These are phyloP conservation scores for Gisinianus flammeolus DNA, from an alignment of 2,888 invertebrate species.

Conservation along the genomic window DNA sequence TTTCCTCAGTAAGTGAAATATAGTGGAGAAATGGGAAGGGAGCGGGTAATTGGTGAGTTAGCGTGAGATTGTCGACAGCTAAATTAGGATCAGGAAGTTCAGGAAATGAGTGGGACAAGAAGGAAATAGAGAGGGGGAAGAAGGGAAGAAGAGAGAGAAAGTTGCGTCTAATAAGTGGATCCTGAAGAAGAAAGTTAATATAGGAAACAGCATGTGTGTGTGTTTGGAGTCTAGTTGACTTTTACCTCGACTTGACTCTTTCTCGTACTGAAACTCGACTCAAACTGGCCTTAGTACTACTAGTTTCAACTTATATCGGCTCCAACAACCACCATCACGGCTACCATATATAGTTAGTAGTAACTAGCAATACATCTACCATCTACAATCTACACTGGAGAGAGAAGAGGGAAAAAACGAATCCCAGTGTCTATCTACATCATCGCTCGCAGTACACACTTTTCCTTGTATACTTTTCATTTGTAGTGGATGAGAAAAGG, in stretches of 20 bases:
- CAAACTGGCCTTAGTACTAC: too few species aligned
- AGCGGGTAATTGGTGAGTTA: slow-evolving; percentile 33
- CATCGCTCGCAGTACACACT: too few species aligned
- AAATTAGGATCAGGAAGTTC: slow-evolving; percentile 41
- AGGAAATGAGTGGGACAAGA: slow-evolving; percentile 36
- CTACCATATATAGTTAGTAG: too few species aligned
- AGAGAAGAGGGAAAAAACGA: not conserved
- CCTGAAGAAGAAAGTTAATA: slow-evolving; percentile 32
- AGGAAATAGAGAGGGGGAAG: not conserved
- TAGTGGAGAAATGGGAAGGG: not conserved
- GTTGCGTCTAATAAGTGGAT: slow-evolving; percentile 25
- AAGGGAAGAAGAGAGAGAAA: slow-evolving; percentile 11
- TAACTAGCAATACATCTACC: too few species aligned
- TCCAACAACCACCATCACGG: too few species aligned
- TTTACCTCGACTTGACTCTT: slow-evolving; percentile 12
- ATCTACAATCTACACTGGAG: not conserved
- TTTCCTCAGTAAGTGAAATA: slow-evolving; percentile 18
- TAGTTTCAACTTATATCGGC: slow-evolving; percentile 16
- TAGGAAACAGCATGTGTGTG: slow-evolving; percentile 13
- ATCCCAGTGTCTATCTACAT: not conserved
- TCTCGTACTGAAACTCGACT: slow-evolving; percentile 14
- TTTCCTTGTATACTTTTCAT: slow-evolving; percentile 15
- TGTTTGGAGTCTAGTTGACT: not conserved
- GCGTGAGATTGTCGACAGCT: slow-evolving; percentile 42
- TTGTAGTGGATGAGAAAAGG: not conserved